These are phyloP conservation scores for Caranx melampygus DNA, from an alignment of 2,113 vertebrate species.

Conservation along the genomic window DNA sequence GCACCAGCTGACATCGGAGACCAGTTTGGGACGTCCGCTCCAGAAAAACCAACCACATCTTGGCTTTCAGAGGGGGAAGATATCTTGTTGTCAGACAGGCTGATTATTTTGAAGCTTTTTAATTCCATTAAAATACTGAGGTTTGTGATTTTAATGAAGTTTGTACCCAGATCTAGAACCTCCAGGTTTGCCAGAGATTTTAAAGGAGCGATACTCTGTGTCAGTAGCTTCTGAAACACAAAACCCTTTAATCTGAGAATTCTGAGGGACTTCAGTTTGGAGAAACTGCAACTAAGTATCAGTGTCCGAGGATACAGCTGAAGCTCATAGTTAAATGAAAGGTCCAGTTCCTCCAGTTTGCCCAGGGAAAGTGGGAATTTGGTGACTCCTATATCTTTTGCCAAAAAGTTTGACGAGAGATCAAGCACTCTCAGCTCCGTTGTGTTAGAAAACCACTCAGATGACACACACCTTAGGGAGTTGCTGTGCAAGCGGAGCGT, in stretches of 20 bases:
- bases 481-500: slow-evolving; percentile 91
- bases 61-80: slow-evolving; percentile 86
- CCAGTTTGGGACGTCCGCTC: slow-evolving; percentile 27
- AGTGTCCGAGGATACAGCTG: slow-evolving; percentile 86
- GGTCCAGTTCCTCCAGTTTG: slow-evolving; percentile 87
- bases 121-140: slow-evolving; percentile 86
- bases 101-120: slow-evolving; percentile 86
- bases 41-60: slow-evolving; percentile 22
- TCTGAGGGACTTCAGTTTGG: slow-evolving; percentile 84
- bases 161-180: slow-evolving; percentile 92
- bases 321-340: slow-evolving; percentile 94
- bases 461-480: slow-evolving; percentile 84
- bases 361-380: slow-evolving; percentile 85
- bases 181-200: slow-evolving; percentile 84
- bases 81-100: slow-evolving; percentile 95
- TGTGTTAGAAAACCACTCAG: slow-evolving; percentile 86
- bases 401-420: slow-evolving; percentile 92
- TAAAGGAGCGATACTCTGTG: slow-evolving; percentile 81
- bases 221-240: slow-evolving; percentile 89
- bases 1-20: slow-evolving; percentile 74
- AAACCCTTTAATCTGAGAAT: slow-evolving; percentile 88
- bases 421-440: slow-evolving; percentile 87
- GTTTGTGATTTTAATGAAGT: slow-evolving; percentile 93
- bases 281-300: slow-evolving; percentile 84
- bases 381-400: slow-evolving; percentile 84